Conservation (phyloP, 2,888 invertebrate species). For the Oligia fasciuncula region DNA sequence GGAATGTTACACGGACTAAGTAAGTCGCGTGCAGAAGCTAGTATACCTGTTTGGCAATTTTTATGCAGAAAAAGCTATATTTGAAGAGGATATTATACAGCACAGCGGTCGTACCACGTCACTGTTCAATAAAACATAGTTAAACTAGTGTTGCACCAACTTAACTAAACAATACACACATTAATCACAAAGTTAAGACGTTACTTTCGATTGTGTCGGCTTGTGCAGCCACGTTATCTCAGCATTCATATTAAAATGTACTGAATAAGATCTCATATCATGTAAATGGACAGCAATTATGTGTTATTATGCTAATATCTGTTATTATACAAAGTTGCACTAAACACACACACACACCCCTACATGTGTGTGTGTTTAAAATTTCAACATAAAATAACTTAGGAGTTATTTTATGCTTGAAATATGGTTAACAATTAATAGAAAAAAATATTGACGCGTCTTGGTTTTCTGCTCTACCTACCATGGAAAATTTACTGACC, state of each 20-base stretch:
- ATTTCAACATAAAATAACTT: too few relatives aligned
- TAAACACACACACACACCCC: slow-evolving; percentile 6
- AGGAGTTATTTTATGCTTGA: slow-evolving; percentile 29
- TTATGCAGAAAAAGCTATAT: too few relatives aligned
- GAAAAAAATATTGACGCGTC: not conserved
- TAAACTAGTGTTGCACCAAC: slow-evolving; percentile 19
- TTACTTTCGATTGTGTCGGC: slow-evolving; percentile 16
- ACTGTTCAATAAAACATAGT: slow-evolving; percentile 14
- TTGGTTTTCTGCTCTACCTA: not conserved
- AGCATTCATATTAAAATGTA: slow-evolving; percentile 28
- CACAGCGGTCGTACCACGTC: not conserved
- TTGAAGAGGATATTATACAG: not conserved
- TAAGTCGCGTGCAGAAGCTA: not conserved
- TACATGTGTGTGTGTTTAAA: too few relatives aligned
- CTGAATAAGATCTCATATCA: slow-evolving; percentile 40
- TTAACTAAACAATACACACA: slow-evolving; percentile 30
- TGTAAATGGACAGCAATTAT: slow-evolving; percentile 38
- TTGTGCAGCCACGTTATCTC: slow-evolving; percentile 2
- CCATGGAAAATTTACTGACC: not conserved
- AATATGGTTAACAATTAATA: slow-evolving; percentile 25
- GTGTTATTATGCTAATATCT: slow-evolving; percentile 47
- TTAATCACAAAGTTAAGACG: slow-evolving; percentile 30
- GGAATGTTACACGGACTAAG: not conserved
- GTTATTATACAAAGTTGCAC: slow-evolving; percentile 27
- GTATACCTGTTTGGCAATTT: not conserved